Conservation (phyloP, 2,797 vertebrate genomes). For the Pangasius macronema region DNA sequence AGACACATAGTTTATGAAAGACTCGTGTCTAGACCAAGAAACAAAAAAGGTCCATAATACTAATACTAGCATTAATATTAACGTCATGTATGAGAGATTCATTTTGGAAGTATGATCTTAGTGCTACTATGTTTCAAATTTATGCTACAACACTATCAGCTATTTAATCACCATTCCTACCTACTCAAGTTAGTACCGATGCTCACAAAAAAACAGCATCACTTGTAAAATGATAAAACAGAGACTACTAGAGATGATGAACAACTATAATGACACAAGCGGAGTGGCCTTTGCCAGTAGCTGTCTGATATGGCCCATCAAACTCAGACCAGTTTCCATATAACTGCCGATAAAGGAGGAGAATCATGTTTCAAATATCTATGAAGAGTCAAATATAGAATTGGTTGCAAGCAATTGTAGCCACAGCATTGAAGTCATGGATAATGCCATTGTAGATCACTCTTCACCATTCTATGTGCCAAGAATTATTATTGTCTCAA, state of each 20-base stretch:
- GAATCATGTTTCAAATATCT: neutral
- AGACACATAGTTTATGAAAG: neutral
- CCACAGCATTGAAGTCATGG: constrained; percentile 4
- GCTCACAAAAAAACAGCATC: neutral
- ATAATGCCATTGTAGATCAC: constrained; percentile 20
- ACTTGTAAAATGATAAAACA: neutral
- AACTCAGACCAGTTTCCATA: neutral
- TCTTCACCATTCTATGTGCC: constrained; percentile 4
- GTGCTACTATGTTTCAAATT: neutral
- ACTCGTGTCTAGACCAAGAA: neutral
- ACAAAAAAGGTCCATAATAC: neutral
- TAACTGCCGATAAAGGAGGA: neutral
- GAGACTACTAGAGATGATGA: neutral
- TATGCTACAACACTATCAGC: neutral
- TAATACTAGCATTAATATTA: neutral
- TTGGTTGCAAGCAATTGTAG: constrained; percentile 8
- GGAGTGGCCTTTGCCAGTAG: neutral
- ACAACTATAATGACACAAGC: neutral
- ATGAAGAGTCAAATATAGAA: neutral
- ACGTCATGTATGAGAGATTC: neutral
- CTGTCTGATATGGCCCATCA: neutral
- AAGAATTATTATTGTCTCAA: neutral
- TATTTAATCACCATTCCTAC: neutral
- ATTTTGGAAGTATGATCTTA: neutral
- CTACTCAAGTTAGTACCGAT: neutral